Conservation (phyloP, 37 sponge, comb jelly and placozoan species). For the Mnemiopsis leidyi region DNA sequence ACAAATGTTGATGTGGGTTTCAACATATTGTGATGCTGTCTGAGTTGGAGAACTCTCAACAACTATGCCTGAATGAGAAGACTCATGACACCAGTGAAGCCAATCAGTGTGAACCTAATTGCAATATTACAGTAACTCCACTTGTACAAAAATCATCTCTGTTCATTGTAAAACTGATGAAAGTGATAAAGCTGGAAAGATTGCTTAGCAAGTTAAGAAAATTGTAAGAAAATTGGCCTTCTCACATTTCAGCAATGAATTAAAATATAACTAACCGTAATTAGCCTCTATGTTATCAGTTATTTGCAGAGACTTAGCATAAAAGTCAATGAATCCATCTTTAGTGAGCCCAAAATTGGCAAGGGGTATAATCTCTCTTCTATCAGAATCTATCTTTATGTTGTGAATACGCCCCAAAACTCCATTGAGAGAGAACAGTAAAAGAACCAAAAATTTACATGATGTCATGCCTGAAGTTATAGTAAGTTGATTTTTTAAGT, state of each 20-base stretch:
- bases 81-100: no score
- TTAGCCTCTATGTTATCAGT: not conserved
- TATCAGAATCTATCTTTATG: slow-evolving; percentile 5
- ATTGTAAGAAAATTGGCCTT: no score
- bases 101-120: no score
- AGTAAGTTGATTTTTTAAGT: no score
- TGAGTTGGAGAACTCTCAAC: slow-evolving; percentile 21
- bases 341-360: slow-evolving; percentile 23
- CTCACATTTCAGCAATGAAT: not conserved
- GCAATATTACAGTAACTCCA: no score
- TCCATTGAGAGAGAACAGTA: not conserved
- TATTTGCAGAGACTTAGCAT: not conserved
- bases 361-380: slow-evolving; percentile 1
- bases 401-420: not conserved
- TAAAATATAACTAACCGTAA: not conserved
- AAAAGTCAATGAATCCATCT: slow-evolving; percentile 8
- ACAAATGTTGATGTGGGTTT: slow-evolving; percentile 31
- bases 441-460: not conserved
- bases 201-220: no score
- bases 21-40: slow-evolving; percentile 9
- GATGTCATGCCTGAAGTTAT: not conserved
- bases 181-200: no score
- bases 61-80: not conserved
- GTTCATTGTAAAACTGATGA: no score
- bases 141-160: no score